Conservation (phyloP, 35 echinoderm and acorn worm genomes). For the Ptychodera flava region DNA sequence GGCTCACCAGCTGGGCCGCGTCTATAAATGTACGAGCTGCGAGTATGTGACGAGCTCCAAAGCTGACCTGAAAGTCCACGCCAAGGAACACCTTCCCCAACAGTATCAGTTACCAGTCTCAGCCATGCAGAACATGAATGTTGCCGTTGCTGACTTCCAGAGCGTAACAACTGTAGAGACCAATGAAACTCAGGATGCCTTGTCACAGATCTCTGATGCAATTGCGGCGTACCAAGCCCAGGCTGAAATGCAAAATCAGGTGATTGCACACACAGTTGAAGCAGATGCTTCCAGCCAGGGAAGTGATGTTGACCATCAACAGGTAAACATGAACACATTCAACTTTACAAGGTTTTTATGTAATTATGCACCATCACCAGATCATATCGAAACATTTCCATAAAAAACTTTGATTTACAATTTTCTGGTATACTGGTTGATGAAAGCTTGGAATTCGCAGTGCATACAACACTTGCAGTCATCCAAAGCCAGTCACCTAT, state of each 20-base stretch:
- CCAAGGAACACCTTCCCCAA: neutral
- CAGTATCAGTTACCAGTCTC: neutral
- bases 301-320: neutral
- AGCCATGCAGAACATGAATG: neutral
- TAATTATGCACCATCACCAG: no score
- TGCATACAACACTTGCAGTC: no score
- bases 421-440: no score
- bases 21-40: neutral
- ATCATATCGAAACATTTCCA: no score
- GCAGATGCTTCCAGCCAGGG: neutral
- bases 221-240: constrained; percentile 30
- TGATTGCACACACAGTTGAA: neutral
- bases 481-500: no score
- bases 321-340: no score
- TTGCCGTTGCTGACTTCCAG: neutral
- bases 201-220: constrained; percentile 32
- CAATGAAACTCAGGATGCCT: constrained; percentile 7
- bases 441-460: no score
- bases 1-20: constrained; percentile 33
- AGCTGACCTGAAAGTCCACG: neutral
- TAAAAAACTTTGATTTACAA: no score
- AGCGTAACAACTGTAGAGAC: neutral
- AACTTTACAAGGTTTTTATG: no score
- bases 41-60: neutral
- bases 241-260: neutral